Evolutionary conservation across 2,888 invertebrate species (phyloP).

Genomic region (Protonemura montana): DNA sequence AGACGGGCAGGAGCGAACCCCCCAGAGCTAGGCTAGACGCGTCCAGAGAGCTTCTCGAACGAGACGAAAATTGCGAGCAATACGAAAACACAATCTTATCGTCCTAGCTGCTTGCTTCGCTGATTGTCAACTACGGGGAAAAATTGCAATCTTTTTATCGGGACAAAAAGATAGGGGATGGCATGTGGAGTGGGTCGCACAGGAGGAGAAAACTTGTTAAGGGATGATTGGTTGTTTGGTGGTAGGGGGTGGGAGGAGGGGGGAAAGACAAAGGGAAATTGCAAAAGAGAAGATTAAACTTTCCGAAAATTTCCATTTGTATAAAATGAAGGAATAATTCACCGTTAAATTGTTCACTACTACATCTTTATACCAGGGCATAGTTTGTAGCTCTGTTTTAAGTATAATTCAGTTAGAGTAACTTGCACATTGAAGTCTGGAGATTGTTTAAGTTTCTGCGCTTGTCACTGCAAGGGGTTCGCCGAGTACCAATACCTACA

Average conservation of each 20-base stretch:
- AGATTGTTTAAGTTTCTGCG: conserved; percentile 23
- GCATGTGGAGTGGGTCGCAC: not conserved
- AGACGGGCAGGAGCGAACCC: not conserved
- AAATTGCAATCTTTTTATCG: conserved; percentile 42
- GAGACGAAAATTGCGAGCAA: conserved; percentile 49
- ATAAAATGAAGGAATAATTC: conserved; percentile 41
- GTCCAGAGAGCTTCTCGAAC: conserved; percentile 39
- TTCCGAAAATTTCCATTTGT: conserved; percentile 41
- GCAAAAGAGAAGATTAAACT: conserved; percentile 42
- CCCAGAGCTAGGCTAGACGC: not conserved
- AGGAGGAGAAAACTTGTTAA: conserved; percentile 36
- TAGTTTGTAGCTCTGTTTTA: conserved; percentile 30
- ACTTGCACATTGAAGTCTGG: not conserved
- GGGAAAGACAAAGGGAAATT: conserved; percentile 42
- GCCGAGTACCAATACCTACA: not conserved
- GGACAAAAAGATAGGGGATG: conserved; percentile 30
- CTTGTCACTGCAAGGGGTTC: not conserved
- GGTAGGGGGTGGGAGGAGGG: not conserved
- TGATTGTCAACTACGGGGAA: conserved; percentile 41
- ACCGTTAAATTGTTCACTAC: conserved; percentile 38
- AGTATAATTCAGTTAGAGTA: conserved; percentile 35
- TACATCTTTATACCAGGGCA: conserved; percentile 7
- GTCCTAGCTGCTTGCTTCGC: conserved; percentile 28
- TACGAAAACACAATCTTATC: conserved; percentile 45
- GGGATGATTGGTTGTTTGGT: conserved; percentile 39